A percentile compares a stretch with the other conserved stretches of the same genome.
Evolutionary conservation across 2,113 vertebrate species (phyloP).

Genomic region (Bubo scandiacus): DNA sequence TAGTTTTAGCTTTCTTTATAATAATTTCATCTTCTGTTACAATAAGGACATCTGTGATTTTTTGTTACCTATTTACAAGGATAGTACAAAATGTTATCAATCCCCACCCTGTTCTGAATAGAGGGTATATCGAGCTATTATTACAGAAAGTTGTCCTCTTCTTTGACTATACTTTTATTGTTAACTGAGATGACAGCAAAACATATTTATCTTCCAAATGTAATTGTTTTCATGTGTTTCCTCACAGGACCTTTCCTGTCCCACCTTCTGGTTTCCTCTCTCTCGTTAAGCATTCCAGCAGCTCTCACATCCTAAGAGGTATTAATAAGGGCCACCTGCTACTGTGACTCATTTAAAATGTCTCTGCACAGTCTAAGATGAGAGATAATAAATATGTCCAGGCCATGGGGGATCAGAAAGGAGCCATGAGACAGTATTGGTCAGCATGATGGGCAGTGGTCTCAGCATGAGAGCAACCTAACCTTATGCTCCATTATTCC

Average conservation of each 20-base stretch:
- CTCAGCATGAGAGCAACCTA: conserved; percentile 41
- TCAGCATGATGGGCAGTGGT: conserved; percentile 43
- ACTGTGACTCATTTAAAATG: conserved; percentile 41
- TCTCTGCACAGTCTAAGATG: not conserved
- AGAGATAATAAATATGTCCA: conserved; percentile 52
- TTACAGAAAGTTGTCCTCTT: not conserved
- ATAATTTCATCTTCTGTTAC: not conserved
- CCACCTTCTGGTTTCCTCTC: not conserved
- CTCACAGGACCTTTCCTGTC: not conserved
- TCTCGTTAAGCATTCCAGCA: not conserved
- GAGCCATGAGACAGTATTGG: not conserved
- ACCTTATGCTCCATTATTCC: conserved; percentile 52
- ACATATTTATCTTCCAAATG: not conserved
- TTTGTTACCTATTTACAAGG: not conserved
- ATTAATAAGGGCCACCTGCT: conserved; percentile 51
- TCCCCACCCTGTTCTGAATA: not conserved
- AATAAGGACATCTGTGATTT: not conserved
- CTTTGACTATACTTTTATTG: not conserved
- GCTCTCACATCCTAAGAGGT: not conserved
- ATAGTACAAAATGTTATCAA: not conserved
- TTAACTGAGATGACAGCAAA: not conserved
- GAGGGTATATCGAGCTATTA: not conserved
- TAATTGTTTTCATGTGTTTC: not conserved
- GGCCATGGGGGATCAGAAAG: conserved; percentile 2
- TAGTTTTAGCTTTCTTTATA: not conserved